phyloP scores from a whole-genome alignment of 2,888 invertebrate genomes.

The Perithous albicinctus region DNA sequence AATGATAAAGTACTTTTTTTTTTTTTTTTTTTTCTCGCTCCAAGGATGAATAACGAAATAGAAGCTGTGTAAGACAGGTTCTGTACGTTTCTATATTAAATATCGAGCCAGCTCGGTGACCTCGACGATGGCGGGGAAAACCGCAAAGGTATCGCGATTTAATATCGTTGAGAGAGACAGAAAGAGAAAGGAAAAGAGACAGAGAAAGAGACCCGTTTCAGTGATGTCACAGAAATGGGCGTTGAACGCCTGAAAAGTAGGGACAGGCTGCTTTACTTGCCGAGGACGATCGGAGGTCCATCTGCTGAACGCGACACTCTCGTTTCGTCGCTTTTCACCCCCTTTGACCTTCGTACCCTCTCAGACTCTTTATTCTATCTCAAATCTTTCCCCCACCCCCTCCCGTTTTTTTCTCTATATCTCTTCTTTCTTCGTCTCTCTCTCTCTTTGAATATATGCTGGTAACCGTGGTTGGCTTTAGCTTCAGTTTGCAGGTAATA shows the following conservation, averaged over 20 bases:
- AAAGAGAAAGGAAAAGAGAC: slow-evolving; percentile 6
- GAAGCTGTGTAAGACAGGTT: slow-evolving; percentile 8
- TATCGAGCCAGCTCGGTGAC: slow-evolving; percentile 40
- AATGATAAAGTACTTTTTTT: background rate
- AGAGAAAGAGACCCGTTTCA: slow-evolving; percentile 33
- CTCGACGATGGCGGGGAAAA: slow-evolving; percentile 52
- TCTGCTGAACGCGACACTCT: slow-evolving; percentile 75
- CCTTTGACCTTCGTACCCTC: slow-evolving; percentile 46
- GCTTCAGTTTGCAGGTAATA: slow-evolving; percentile 40
- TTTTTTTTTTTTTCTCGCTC: no score
- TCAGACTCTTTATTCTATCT: slow-evolving; percentile 42
- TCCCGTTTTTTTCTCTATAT: background rate
- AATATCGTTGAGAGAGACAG: slow-evolving; percentile 48
- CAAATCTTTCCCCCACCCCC: background rate
- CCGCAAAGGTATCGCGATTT: slow-evolving; percentile 62
- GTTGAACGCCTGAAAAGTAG: slow-evolving; percentile 27
- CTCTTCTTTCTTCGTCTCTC: background rate
- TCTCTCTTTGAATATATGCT: background rate
- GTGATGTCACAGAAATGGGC: slow-evolving; percentile 25
- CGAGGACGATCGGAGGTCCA: slow-evolving; percentile 73
- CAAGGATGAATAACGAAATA: background rate
- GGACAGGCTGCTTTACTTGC: slow-evolving; percentile 73
- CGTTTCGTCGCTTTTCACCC: slow-evolving; percentile 47
- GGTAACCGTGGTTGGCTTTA: slow-evolving; percentile 36
- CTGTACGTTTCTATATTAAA: slow-evolving; percentile 54